Percentiles rank a stretch among this genome's conserved stretches.
Evolutionary conservation across 2,888 invertebrate genomes (phyloP).

Genomic region (Osedax fenrisi): DNA sequence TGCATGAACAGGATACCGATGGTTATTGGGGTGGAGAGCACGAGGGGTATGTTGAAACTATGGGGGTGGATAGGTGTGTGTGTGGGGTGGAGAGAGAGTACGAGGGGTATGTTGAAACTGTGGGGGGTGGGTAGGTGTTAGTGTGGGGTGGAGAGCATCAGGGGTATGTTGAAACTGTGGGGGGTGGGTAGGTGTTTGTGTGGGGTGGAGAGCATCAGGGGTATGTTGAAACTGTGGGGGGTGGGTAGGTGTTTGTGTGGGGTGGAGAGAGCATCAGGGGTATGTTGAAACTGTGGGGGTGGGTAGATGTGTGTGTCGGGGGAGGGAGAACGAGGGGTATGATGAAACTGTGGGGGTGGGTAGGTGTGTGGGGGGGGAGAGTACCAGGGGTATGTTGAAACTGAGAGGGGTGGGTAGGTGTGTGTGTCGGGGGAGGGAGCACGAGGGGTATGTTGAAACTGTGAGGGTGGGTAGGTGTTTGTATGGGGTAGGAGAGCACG

Average conservation of each 20-base stretch:
- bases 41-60: conserved; percentile 51
- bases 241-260: no score
- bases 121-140: no score
- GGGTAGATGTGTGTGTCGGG: no score
- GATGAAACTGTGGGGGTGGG: no score
- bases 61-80: no score
- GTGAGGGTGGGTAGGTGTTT: no score
- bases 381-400: conserved; percentile 51
- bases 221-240: conserved; percentile 51
- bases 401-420: no score
- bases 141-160: conserved; percentile 50
- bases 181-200: no score
- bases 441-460: conserved; percentile 52
- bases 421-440: no score
- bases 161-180: conserved; percentile 52
- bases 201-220: conserved; percentile 50
- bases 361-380: no score
- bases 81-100: conserved; percentile 49
- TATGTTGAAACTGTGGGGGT: conserved; percentile 52
- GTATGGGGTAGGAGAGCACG: no score
- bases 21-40: conserved; percentile 47
- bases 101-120: conserved; percentile 51
- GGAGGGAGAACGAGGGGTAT: conserved; percentile 50
- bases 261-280: conserved; percentile 50
- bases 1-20: conserved; percentile 24